Evolutionary conservation across 2,888 invertebrate species (phyloP), one percentile per base, ranked within the genome.

Genomic region (Plutella xylostella): DNA sequence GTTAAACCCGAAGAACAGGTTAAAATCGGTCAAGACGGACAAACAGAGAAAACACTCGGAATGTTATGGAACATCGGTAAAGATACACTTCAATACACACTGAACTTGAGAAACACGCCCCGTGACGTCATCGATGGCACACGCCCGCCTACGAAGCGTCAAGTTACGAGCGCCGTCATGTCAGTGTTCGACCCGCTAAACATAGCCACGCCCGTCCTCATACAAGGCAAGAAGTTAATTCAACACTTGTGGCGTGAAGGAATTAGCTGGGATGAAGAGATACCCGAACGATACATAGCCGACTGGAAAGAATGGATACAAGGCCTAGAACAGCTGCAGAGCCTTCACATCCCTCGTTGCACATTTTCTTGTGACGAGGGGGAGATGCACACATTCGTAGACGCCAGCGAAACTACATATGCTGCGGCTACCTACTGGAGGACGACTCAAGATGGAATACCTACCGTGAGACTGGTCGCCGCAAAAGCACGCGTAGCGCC

Each of bases 171-270:
- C 2, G 12, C 45, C 17, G 18, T 38, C 20, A 39, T 45, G 45
- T 46, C 50, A 1, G 39, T 55, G 1, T 53, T 53, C 28, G 55
- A 56, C 38, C 37, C 52, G 6, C 45, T 47, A 22, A 53, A 51
- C 11, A 45, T 50, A 20, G 40, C 45, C 1, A 12, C 39, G 9
- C 54, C 54, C 3, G 40, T 49, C 11, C 48, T 50, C 3, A 43
- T 55, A 6, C 18, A 48, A 28, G 43, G 37, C 1, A 52, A 52
- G 45, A 46, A 53, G 2, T 22, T 51, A 3, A 7, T 56, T 2
- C 51, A 51, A 17, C 3, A 45, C 0, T 31, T 46, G 2, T 55
- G 56, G 50, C 40, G 41, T 19, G 2, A 9, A 1, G 42, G 47
- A n/a, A 33, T 50, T 1, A 37, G 37, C 1, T 56, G 55, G 55